phyloP scores from a whole-genome alignment of 2,888 invertebrate species.

The Melanostoma mellinum region DNA sequence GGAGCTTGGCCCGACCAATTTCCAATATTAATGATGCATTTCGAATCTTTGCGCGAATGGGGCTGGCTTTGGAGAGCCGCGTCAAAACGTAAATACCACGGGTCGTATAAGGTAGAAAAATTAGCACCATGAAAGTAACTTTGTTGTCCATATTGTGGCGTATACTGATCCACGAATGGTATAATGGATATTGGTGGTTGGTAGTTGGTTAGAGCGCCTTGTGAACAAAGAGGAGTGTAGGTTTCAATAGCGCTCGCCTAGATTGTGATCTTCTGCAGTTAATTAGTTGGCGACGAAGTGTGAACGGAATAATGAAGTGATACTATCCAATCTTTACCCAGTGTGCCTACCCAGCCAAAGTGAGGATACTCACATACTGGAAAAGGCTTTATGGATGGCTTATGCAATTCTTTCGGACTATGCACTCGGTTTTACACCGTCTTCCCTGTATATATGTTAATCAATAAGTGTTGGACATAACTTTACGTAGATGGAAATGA shows the following conservation, averaged over 20 bases:
- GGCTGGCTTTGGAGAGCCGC: constrained; percentile 42
- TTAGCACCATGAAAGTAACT: constrained; percentile 71
- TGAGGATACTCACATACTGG: constrained; percentile 29
- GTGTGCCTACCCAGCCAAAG: neutral
- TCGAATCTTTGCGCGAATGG: constrained; percentile 48
- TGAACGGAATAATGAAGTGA: constrained; percentile 71
- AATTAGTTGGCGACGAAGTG: constrained; percentile 72
- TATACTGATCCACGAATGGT: constrained; percentile 54
- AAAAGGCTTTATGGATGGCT: constrained; percentile 43
- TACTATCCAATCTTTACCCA: constrained; percentile 56
- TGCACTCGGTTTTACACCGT: constrained; percentile 14
- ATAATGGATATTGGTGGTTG: constrained; percentile 57
- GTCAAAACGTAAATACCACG: constrained; percentile 69
- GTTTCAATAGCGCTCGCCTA: constrained; percentile 32
- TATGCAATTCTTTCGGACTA: constrained; percentile 39
- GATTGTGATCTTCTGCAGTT: constrained; percentile 70
- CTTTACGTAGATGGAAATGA: constrained; percentile 68
- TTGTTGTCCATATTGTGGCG: constrained; percentile 56
- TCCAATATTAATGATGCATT: constrained; percentile 62
- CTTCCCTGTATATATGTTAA: constrained; percentile 62
- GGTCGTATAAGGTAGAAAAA: constrained; percentile 72
- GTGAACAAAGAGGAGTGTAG: constrained; percentile 33
- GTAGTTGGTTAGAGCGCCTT: constrained; percentile 45
- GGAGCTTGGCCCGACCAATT: constrained; percentile 43
- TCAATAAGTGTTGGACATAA: constrained; percentile 68